Conservation (phyloP, 2,797 vertebrate genomes). For the Meriones psammophilus region DNA sequence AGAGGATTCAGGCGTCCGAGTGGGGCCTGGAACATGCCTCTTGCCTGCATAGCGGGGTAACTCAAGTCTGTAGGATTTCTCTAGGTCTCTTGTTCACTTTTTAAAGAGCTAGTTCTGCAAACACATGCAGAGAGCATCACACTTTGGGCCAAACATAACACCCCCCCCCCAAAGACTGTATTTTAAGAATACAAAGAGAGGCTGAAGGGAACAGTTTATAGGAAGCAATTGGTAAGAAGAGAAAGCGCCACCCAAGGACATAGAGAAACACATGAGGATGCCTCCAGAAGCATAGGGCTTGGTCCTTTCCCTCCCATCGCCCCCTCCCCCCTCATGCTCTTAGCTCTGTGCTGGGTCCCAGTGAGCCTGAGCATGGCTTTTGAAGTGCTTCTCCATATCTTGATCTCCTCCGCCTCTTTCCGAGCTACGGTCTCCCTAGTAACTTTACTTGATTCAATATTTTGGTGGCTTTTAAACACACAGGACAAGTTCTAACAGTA, state of each 20-base stretch:
- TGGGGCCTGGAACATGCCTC: background rate
- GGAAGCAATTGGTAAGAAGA: background rate
- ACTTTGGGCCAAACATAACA: background rate
- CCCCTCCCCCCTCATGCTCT: accelerated
- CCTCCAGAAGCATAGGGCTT: background rate
- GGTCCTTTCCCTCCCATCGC: background rate
- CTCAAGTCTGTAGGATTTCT: background rate
- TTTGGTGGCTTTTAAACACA: conserved; percentile 66
- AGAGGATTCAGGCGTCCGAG: no score
- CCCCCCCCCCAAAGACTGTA: background rate
- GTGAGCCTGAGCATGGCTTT: background rate
- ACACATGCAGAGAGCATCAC: background rate
- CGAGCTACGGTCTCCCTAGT: conserved; percentile 62
- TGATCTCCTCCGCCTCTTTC: background rate
- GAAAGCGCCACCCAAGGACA: background rate
- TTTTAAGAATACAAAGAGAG: conserved; percentile 6
- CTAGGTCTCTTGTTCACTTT: background rate
- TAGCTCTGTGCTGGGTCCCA: background rate
- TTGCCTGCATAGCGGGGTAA: no score
- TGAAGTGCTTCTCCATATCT: background rate
- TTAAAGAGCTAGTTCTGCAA: background rate
- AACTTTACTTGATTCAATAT: conserved; percentile 76
- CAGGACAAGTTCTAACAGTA: conserved; percentile 76
- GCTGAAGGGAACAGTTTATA: background rate
- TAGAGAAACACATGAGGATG: background rate